Percentiles rank a stretch among this genome's conserved stretches.
phyloP scores from a whole-genome alignment of 2,113 vertebrate genomes.

The Pithys albifrons region DNA sequence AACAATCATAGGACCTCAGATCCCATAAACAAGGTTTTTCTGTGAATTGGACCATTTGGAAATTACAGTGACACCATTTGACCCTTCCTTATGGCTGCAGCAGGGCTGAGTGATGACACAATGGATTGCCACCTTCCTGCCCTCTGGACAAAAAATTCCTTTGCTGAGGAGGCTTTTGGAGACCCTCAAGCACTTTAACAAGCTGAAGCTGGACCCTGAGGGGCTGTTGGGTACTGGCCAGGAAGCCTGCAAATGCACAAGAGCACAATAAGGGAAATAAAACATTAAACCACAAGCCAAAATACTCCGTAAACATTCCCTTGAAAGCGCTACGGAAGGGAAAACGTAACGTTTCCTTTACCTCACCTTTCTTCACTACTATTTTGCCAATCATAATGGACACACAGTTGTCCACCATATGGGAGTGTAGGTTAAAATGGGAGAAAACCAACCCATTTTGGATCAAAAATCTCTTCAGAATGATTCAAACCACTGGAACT shows the following conservation, averaged over 20 bases:
- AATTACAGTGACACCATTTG: background rate
- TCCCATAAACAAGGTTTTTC: background rate
- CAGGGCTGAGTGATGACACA: background rate
- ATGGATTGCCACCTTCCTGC: background rate
- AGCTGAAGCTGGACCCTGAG: background rate
- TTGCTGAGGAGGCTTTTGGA: background rate
- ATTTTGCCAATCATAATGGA: background rate
- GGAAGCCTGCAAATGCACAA: rapidly evolving
- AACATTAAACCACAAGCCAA: background rate
- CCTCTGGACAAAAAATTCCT: background rate
- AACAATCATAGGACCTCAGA: background rate
- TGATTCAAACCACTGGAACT: background rate
- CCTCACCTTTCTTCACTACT: background rate
- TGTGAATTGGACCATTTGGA: background rate
- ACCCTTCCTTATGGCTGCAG: background rate
- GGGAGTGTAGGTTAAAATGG: rapidly evolving
- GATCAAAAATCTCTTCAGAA: background rate
- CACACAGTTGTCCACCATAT: background rate
- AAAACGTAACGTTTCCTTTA: background rate
- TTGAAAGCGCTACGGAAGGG: background rate
- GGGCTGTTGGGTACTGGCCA: background rate
- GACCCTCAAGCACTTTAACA: background rate
- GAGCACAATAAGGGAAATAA: background rate
- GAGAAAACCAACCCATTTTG: background rate
- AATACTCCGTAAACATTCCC: background rate